phyloP scores from a whole-genome alignment of 2,113 vertebrate genomes.

The Dipodomys ordii region DNA sequence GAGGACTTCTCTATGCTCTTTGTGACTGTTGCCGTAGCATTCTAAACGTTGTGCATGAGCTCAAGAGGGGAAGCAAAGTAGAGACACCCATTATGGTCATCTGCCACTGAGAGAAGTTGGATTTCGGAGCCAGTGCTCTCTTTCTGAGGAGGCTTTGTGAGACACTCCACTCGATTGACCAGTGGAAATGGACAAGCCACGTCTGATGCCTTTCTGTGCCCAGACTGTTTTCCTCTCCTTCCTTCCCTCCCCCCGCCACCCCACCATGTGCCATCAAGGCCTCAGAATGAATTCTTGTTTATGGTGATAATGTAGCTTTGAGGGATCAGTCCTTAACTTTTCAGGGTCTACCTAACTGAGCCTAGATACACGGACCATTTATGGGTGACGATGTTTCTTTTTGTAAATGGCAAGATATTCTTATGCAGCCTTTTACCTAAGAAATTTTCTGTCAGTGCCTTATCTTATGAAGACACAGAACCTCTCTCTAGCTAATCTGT shows the following conservation, averaged over 20 bases:
- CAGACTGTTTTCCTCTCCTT: constrained; percentile 86
- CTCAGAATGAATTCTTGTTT: constrained; percentile 85
- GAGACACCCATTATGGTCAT: constrained; percentile 53
- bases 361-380: constrained; percentile 86
- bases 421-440: constrained; percentile 93
- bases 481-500: constrained; percentile 86
- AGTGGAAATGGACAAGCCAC: constrained; percentile 80
- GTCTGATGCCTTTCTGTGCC: constrained; percentile 89
- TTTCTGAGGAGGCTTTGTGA: constrained; percentile 81
- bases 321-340: constrained; percentile 88
- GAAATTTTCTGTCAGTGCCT: constrained; percentile 93
- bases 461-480: constrained; percentile 90
- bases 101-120: not conserved
- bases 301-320: constrained; percentile 87
- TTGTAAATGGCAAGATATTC: constrained; percentile 91
- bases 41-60: constrained; percentile 88
- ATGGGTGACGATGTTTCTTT: constrained; percentile 87
- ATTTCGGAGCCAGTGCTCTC: constrained; percentile 24
- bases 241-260: constrained; percentile 66
- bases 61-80: constrained; percentile 79
- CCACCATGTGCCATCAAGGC: constrained; percentile 85
- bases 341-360: constrained; percentile 89
- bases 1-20: constrained; percentile 80
- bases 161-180: constrained; percentile 80
- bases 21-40: constrained; percentile 86